Evolutionary conservation across 23 tunicate genomes (phyloP), one percentile per base, ranked within the genome.

Genomic region (Aplidium turbinatum): DNA sequence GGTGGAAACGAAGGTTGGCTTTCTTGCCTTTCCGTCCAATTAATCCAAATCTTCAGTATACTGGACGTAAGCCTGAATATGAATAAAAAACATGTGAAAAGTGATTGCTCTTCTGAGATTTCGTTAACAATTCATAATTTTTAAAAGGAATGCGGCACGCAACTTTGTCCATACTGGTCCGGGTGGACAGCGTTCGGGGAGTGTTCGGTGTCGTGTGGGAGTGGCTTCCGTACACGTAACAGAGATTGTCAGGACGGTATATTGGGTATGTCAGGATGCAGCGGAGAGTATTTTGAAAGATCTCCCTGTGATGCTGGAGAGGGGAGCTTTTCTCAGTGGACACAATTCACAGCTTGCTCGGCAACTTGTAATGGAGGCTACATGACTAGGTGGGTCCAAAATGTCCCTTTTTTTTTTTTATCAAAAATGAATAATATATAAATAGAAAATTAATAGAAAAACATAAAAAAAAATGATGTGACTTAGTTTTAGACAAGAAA

Each of bases 161-260:
- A 56, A 20, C 75, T 47, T 9, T 88, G 96, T 66, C 96, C 96
- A 19, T 81, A 88, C 75, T 88, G 96, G 96, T 81, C 96, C 1
- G 97, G 87, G 1, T 91, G 98, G 98, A 63, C 87, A n/a, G 66
- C 45, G 46, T 83, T 87, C 79, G 80, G 87, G 25, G 60, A 29
- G 5, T 95, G 99, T 58, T 83, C 99, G 19, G 75, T 33, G 38
- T 63, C 95, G 3, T 95, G 99, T 68, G 96, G 96, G 5, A 55
- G 31, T 18, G 95, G 96, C 31, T 25, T 4, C 1, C 78, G 69
- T 33, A 46, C 81, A 3, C 61, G 96, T 26, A 35, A 48, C 11
- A 73, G 98, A 16, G 31, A 35, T 13, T 88, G 96, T 52, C 68
- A 87, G 34, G 80, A 66, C 4, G 98, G 93, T 0, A 31, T 47